Base-by-base conservation (phyloP, 2,113 vertebrate species). In the Ameiurus melas region DNA sequence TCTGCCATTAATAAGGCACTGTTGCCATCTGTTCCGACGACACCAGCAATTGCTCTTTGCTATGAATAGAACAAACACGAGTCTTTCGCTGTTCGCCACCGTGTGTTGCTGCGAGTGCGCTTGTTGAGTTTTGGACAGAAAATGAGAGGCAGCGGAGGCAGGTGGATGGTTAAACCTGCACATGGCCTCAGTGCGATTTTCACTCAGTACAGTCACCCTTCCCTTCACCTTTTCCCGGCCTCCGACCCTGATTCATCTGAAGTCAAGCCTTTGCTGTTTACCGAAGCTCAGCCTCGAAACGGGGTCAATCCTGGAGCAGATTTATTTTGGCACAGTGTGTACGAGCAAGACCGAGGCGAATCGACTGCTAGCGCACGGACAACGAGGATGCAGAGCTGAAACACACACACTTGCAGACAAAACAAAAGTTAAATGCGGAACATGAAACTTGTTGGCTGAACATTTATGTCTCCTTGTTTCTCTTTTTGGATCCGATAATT, bases 1-100 rank as follows among this genome's bases (percentile, higher is more conserved):
- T 82, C 64, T 85, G 71, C 86, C 82, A 89, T 90, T 87, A 90
- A 90, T 90, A 87, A 85, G 79, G 85, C 64, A 20, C 75, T 51
- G 80, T 71, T 83, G 57, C 89, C 89, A 90, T 90, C 89, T 90
- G 89, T 73, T 80, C 81, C 71, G 60, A 14, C 66, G 87, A 85
- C 87, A 88, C 60, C 73, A 73, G 75, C 90, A 73, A 71, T 86
- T 81, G 87, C 90, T 90, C 84, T 90, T 43, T 43, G 80, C 89
- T 90, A 89, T 89, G 90, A 90, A 89, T 89, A 89, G 90, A 89
- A 82, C 6, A 17, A 47, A 25, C 82, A 73, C 39, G 80, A 88
- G 85, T 85, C 89, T 85, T 88, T 78, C 36, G 17, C 73, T 30
- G 80, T 43, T 84, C 53, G 58, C 71, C 80, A 27, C 53, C 79